Conservation (phyloP, 2,113 vertebrate genomes). For the Otis tarda region DNA sequence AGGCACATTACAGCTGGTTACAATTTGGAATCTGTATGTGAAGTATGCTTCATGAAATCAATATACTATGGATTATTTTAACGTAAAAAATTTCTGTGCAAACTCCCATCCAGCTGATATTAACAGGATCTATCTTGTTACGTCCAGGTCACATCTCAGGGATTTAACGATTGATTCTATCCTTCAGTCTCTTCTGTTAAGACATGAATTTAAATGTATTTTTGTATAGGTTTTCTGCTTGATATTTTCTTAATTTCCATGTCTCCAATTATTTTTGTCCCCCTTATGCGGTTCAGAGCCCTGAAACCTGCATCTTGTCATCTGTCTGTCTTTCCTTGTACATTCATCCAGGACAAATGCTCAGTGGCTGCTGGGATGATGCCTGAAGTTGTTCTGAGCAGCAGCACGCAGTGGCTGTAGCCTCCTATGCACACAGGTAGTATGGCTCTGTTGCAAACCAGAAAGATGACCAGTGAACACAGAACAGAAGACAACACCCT, state of each 20-base stretch:
- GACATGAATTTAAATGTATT: not conserved
- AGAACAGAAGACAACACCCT: not conserved
- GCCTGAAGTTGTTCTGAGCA: not conserved
- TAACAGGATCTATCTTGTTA: not conserved
- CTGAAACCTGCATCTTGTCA: not conserved
- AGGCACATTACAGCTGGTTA: not conserved
- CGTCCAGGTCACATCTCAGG: not conserved
- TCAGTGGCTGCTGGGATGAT: not conserved
- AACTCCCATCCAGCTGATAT: not conserved
- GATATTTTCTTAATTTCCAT: not conserved
- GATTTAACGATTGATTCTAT: not conserved
- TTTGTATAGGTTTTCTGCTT: not conserved
- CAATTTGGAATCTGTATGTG: not conserved
- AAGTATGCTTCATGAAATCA: not conserved
- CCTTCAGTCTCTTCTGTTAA: not conserved
- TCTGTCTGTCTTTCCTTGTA: not conserved
- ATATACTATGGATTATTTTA: not conserved
- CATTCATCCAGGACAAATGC: not conserved
- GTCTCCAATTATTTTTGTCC: not conserved
- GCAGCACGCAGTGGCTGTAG: not conserved
- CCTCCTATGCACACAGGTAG: not conserved
- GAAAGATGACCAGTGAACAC: not conserved
- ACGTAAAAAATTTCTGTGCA: not conserved
- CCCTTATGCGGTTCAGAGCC: not conserved
- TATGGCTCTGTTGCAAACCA: accelerated